Percentiles rank a stretch among this genome's conserved stretches.
Evolutionary conservation across 2,113 vertebrate genomes (phyloP).

Genomic region (Noturus placidus): DNA sequence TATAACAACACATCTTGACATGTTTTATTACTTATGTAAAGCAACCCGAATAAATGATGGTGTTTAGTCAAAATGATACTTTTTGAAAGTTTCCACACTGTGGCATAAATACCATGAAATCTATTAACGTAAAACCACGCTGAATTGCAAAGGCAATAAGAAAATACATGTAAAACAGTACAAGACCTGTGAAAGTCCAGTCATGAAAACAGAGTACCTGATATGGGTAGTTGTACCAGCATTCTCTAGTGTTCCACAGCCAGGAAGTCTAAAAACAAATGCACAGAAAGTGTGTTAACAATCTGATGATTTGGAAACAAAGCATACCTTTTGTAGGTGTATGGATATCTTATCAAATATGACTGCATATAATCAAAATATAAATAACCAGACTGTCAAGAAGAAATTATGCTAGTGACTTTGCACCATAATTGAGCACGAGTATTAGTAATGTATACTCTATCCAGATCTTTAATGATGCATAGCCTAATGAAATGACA

Average conservation of each 20-base stretch:
- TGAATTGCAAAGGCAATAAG: background rate
- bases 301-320: background rate
- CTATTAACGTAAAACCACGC: background rate
- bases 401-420: background rate
- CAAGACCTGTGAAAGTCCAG: background rate
- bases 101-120: background rate
- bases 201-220: conserved; percentile 77
- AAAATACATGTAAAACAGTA: background rate
- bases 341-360: background rate
- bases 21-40: background rate
- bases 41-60: background rate
- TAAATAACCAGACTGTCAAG: background rate
- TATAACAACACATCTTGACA: background rate
- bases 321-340: background rate
- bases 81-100: background rate
- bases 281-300: background rate
- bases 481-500: conserved; percentile 6
- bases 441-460: background rate
- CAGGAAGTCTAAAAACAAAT: conserved; percentile 81
- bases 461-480: background rate
- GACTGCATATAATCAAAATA: background rate
- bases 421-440: background rate
- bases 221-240: conserved; percentile 96
- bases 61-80: background rate
- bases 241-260: conserved; percentile 95